Base-by-base conservation (phyloP, 2,888 invertebrate genomes). In the Drosophila paramelanica region DNA sequence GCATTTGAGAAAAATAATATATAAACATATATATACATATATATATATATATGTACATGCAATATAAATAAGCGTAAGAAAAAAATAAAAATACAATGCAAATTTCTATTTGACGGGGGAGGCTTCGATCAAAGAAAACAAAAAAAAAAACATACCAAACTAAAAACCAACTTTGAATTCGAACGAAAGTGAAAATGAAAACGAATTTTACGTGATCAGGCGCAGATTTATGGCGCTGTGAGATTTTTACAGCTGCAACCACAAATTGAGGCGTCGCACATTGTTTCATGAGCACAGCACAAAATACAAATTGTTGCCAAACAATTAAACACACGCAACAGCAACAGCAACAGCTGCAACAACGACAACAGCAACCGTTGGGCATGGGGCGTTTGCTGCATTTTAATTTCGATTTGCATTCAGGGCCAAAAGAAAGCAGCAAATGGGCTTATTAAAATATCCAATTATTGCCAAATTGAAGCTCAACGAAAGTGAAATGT, bases 391-490 rank as follows among this genome's bases (percentile, higher is more conserved):
- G 81, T 77, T 77, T 46, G 84, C 65, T 87, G 81, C 81, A 88
- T 82, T 88, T 88, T 56, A 84, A 82, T 88, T 87, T 81, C 64
- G 68, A 84, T 81, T 81, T 81, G 88, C 88, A 79, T 78, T 84
- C 82, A 81, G 83, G 80, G 80, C 80, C 80, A 85, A 85, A 82
- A 81, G 81, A 81, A 81, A 81, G 87, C 81, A 66, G 55, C 70
- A 64, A 83, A 74, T 62, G 67, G 74, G 67, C 78, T 78, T 78
- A 87, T 81, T 84, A 84, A 78, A 84, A 73, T 81, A 77, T 61
- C 75, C 88, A 81, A 81, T 87, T 87, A 87, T 81, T 81, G 85
- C 85, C 79, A 87, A 87, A 87, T 87, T 87, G 81, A 78, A 81
- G 84, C 64, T 50, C 66, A 83, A 82, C 75, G 88, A 84, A 84